These are phyloP conservation scores for Amphipyra tragopoginis DNA, from an alignment of 2,888 invertebrate species.

Conservation along the genomic window DNA sequence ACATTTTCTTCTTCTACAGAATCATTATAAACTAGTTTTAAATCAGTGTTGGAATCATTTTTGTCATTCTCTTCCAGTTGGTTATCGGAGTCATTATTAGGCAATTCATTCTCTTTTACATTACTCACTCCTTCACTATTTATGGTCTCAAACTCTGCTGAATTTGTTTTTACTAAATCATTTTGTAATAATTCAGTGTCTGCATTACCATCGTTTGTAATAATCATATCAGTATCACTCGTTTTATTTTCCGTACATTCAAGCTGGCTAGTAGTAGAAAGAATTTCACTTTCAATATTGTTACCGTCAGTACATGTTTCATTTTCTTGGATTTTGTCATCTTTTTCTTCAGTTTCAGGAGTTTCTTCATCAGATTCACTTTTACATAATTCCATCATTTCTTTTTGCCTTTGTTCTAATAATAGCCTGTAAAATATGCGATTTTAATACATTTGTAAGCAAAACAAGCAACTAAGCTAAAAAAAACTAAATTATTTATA, in stretches of 20 bases:
- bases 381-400: constrained; percentile 93
- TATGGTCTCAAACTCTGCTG: constrained; percentile 6
- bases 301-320: constrained; percentile 4
- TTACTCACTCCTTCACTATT: constrained; percentile 22
- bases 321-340: constrained; percentile 21
- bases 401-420: constrained; percentile 93
- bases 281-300: constrained; percentile 9
- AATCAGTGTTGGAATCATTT: constrained; percentile 61
- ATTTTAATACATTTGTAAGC: too few relatives aligned
- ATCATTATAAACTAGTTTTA: constrained; percentile 64
- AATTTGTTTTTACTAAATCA: constrained; percentile 16
- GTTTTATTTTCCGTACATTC: constrained; percentile 11
- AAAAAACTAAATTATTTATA: too few relatives aligned
- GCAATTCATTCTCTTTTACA: constrained; percentile 13
- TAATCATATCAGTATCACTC: constrained; percentile 4
- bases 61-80: constrained; percentile 19
- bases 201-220: constrained; percentile 20
- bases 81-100: constrained; percentile 9
- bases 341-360: constrained; percentile 36
- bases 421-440: constrained; percentile 86
- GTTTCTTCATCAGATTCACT: constrained; percentile 86
- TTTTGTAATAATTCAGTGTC: constrained; percentile 22
- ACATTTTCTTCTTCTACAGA: constrained; percentile 62
- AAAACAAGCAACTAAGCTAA: too few relatives aligned
- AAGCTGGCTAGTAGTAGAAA: constrained; percentile 3